Base-by-base conservation (phyloP, 2,888 invertebrate species). In the Stratiomys singularior region DNA sequence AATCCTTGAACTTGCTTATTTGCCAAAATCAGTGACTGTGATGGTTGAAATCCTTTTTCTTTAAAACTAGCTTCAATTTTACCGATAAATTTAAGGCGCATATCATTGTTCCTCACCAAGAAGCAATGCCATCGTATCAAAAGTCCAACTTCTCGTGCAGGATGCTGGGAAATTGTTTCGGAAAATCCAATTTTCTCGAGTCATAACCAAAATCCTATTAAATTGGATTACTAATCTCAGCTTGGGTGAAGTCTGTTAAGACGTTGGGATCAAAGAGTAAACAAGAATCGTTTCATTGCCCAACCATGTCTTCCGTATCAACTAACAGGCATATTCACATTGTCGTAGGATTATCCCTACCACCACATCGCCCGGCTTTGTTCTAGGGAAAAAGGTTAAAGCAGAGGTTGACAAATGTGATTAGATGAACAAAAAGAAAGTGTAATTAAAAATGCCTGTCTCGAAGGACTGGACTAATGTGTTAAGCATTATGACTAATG, bases 221-320 rank as follows among this genome's bases (percentile, higher is more conserved):
- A 67, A 67, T 67, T 37, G 23, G 46, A 44, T 67, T 67, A 18
- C 67, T 67, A 67, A 67, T 67, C 67, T 4, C 21, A 21, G 44
- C 44, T 67, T 11, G 7, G 44, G 37, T 67, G 30, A 44, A 67
- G 44, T 44, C 44, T 18, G 44, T 23, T 44, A 67, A 67, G 67
- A n/a, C 18, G 23, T n/a, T n/a, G 18, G 67, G 67, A 67, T 67
- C 67, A 67, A 67, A 67, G 21, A 27, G 67, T 37, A 60, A 60
- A 25, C 58, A 60, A 52, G 52, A 52, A 52, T 52, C 52, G 15
- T 15, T 52, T 15, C 7, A 52, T 9, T 52, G 52, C 52, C 18
- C 3, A 52, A 15, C 18, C 4, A 18, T n/a, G 52, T 52, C 52
- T 18, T 52, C 18, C n/a, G n/a, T 52, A 52, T 52, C 52, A 52